Evolutionary conservation across 2,113 vertebrate species (phyloP).

Genomic region (Rhea pennata): DNA sequence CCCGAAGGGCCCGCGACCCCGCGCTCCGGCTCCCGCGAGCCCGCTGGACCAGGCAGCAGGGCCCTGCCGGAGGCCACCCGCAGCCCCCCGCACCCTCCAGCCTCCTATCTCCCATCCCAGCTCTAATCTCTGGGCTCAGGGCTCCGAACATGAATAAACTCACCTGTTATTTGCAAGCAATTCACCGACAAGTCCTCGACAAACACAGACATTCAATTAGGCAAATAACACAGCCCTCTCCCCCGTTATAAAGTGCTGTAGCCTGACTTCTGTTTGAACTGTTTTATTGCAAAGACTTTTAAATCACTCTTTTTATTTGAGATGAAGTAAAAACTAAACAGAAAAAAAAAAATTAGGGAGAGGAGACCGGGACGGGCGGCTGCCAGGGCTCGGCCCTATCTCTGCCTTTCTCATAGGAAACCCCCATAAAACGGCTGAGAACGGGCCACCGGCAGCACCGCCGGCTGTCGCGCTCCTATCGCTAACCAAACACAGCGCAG

Average conservation of each 20-base stretch:
- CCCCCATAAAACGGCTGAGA: slow-evolving; percentile 26
- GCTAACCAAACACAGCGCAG: slow-evolving; percentile 16
- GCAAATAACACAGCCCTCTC: neutral
- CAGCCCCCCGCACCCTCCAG: neutral
- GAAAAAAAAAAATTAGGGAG: neutral
- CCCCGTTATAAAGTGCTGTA: neutral
- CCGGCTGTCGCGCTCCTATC: slow-evolving; percentile 33
- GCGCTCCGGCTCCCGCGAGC: accelerated
- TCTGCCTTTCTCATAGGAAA: slow-evolving; percentile 43
- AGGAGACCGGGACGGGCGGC: neutral
- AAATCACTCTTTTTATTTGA: slow-evolving; percentile 48
- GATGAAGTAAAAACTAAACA: slow-evolving; percentile 15
- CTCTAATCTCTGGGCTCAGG: slow-evolving; percentile 25
- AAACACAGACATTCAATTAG: slow-evolving; percentile 52
- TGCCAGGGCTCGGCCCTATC: slow-evolving; percentile 1
- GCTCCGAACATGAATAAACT: slow-evolving; percentile 9
- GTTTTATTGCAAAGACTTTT: slow-evolving; percentile 31
- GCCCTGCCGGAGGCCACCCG: neutral
- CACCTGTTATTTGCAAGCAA: slow-evolving; percentile 66
- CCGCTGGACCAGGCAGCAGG: neutral
- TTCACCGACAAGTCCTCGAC: slow-evolving; percentile 39
- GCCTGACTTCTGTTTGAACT: neutral
- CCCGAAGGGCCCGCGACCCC: accelerated
- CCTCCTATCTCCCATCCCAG: neutral
- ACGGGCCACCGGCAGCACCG: neutral